Conservation (phyloP, 1,140 invertebrate genomes). For the Euwallacea similis region DNA sequence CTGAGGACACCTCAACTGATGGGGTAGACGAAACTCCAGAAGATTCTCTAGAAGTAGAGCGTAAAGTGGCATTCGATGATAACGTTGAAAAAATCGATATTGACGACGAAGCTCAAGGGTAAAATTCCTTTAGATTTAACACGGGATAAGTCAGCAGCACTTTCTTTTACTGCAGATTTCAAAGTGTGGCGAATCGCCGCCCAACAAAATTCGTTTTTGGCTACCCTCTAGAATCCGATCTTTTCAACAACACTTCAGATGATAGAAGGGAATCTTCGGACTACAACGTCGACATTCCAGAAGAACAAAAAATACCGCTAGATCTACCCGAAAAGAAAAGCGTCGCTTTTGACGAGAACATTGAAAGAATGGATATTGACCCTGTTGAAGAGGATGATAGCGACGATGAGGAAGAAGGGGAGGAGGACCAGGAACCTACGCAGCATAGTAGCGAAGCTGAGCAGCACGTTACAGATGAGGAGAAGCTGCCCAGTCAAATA, state of each 20-base stretch:
- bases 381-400: conserved; percentile 43
- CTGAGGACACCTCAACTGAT: neutral
- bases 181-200: conserved; percentile 32
- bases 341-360: conserved; percentile 48
- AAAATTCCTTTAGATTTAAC: no score
- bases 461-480: neutral
- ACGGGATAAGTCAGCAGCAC: no score
- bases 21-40: neutral
- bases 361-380: conserved; percentile 49
- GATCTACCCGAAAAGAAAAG: conserved; percentile 39
- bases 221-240: conserved; percentile 26
- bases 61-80: conserved; percentile 24
- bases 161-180: conserved; percentile 11
- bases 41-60: conserved; percentile 9
- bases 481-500: conserved; percentile 24
- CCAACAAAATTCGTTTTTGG: conserved; percentile 36
- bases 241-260: neutral
- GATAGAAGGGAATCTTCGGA: conserved; percentile 17
- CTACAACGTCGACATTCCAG: conserved; percentile 7
- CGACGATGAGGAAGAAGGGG: conserved; percentile 11
- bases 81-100: conserved; percentile 21
- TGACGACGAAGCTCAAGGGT: neutral
- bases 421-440: neutral
- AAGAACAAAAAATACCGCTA: conserved; percentile 8
- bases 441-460: neutral